Conservation (phyloP, 2,113 vertebrate species). For the Larimichthys crocea region DNA sequence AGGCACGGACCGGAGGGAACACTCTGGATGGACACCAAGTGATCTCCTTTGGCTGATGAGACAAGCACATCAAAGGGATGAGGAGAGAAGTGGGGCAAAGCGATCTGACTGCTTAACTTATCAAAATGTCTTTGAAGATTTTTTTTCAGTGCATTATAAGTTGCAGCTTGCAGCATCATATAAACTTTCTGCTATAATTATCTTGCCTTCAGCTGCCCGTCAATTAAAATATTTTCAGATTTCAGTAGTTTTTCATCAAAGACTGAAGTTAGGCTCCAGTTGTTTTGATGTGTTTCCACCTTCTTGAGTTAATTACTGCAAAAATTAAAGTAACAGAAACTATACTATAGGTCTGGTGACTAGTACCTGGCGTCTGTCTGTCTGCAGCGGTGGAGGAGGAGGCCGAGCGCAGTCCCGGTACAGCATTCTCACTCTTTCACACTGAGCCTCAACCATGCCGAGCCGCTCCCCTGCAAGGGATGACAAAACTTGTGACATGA, state of each 20-base stretch:
- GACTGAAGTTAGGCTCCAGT: background rate
- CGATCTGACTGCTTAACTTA: background rate
- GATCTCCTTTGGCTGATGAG: conserved; percentile 92
- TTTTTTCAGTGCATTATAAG: background rate
- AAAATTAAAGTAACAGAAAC: background rate
- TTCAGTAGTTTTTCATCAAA: background rate
- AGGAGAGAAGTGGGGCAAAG: background rate
- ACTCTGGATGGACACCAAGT: conserved; percentile 96
- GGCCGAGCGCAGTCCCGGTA: conserved; percentile 97
- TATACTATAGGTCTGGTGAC: background rate
- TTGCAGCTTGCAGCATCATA: background rate
- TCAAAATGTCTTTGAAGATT: conserved; percentile 19
- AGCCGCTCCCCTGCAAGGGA: conserved; percentile 90
- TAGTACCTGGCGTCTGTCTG: conserved; percentile 93
- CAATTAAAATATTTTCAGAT: background rate
- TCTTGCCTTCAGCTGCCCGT: background rate
- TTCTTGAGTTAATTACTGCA: background rate
- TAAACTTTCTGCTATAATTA: background rate
- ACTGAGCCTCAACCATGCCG: conserved; percentile 94
- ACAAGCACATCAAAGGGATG: conserved; percentile 29
- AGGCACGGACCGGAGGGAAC: conserved; percentile 97
- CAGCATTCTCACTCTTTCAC: conserved; percentile 95
- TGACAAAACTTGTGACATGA: conserved; percentile 16
- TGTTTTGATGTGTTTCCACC: too few species aligned
- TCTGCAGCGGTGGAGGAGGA: conserved; percentile 94